A percentile compares a stretch with the other conserved stretches of the same genome.
Conservation (phyloP, 2,113 vertebrate genomes). For the Pachyramphus minor region DNA sequence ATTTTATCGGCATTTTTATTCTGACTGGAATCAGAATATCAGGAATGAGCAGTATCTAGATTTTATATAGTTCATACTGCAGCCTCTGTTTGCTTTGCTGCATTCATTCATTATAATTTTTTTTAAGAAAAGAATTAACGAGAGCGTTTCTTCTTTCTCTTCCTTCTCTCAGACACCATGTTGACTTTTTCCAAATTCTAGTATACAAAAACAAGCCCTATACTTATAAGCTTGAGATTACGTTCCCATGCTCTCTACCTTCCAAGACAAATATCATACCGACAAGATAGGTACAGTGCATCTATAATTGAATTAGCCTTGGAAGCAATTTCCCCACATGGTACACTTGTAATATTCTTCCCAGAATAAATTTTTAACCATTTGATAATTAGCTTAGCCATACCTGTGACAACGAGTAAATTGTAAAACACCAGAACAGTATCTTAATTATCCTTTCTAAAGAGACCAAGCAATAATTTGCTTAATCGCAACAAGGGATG, state of each 20-base stretch:
- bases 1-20: conserved; percentile 40
- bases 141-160: background rate
- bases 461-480: conserved; percentile 57
- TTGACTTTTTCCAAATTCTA: background rate
- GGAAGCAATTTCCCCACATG: background rate
- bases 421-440: conserved; percentile 57
- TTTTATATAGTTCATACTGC: background rate
- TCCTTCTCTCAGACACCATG: background rate
- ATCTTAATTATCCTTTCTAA: conserved; percentile 70
- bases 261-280: background rate
- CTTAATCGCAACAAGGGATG: conserved; percentile 62
- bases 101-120: background rate
- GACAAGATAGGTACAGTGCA: background rate
- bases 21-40: conserved; percentile 46
- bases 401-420: conserved; percentile 67
- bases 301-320: conserved; percentile 16
- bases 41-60: background rate
- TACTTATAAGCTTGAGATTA: background rate
- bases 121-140: background rate
- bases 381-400: conserved; percentile 66
- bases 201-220: background rate
- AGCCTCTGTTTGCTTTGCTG: background rate
- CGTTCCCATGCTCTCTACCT: conserved; percentile 1
- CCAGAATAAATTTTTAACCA: conserved; percentile 62
- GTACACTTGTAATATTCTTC: conserved; percentile 10